Base-by-base conservation (phyloP, 2,888 invertebrate genomes). In the Lagria hirta region DNA sequence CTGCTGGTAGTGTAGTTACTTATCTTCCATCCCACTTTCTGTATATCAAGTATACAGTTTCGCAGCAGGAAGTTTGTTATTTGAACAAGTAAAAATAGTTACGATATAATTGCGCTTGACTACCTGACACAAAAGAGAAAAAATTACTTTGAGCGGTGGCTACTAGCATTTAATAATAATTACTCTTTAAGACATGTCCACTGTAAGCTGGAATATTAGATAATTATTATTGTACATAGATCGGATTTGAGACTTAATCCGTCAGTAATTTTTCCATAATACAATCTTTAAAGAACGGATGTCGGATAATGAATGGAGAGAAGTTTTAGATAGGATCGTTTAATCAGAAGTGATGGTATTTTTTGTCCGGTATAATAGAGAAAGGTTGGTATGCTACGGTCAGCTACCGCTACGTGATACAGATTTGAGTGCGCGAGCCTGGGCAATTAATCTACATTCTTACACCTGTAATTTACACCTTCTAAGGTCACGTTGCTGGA, bases 381-480 rank as follows among this genome's bases (percentile, higher is more conserved):
- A 63, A 63, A 63, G 62, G 61, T 55, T 52, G 56, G 57, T 55
- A 55, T 52, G 53, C 50, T 54, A 54, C 56, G 58, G 54, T 59
- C 55, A 54, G 61, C 60, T 61, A 60, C 59, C 60, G 62, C 62
- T 62, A 62, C 52, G 57, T 56, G 62, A 58, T 62, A 62, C 54
- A 58, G 57, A 59, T 61, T 62, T 51, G 49, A 60, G 54, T 51
- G 50, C 50, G 46, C 49, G 50, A 52, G 51, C 46, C 53, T 41
- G 40, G 43, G 54, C 57, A 61, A 60, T 62, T 61, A 62, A 62
- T 63, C 61, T 60, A 61, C 59, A 63, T 62, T 62, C 61, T 62
- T 61, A 59, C 61, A 61, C 61, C 57, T 62, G 61, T 59, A 62
- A 61, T 62, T 62, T 62, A 59, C 62, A 62, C 61, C 59, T 60